Conservation (phyloP, 2,113 vertebrate species). For the Uria lomvia region DNA sequence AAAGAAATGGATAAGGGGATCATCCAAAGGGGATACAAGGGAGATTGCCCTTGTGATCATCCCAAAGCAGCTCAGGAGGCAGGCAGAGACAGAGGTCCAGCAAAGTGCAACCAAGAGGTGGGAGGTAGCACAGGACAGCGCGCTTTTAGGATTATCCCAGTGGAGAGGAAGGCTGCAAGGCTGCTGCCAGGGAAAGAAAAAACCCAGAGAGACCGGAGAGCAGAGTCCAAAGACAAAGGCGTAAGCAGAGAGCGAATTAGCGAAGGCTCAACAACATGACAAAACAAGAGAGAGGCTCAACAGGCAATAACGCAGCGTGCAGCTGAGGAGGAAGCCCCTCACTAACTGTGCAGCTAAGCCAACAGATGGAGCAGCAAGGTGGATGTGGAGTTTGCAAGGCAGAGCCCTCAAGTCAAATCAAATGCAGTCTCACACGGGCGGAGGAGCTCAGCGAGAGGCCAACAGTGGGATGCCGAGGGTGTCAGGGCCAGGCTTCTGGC, state of each 20-base stretch:
- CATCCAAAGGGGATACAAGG: not conserved
- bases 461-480: not conserved
- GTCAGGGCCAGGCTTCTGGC: not conserved
- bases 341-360: not conserved
- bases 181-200: not conserved
- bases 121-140: not conserved
- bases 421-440: not conserved
- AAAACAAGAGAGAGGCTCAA: constrained; percentile 33
- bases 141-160: not conserved
- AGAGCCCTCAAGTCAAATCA: constrained; percentile 37
- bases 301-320: not conserved
- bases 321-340: constrained; percentile 7
- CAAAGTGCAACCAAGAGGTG: not conserved
- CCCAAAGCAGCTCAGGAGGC: not conserved
- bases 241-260: not conserved
- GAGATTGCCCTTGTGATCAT: not conserved
- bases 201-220: not conserved
- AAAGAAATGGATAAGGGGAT: not conserved
- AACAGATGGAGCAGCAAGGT: constrained; percentile 55
- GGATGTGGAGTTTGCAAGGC: not conserved
- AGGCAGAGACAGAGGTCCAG: not conserved
- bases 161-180: not conserved
- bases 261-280: not conserved
- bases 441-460: constrained; percentile 11
- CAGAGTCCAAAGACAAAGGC: not conserved